Evolutionary conservation across 2,113 vertebrate species (phyloP).

Genomic region (Recurvirostra avosetta): DNA sequence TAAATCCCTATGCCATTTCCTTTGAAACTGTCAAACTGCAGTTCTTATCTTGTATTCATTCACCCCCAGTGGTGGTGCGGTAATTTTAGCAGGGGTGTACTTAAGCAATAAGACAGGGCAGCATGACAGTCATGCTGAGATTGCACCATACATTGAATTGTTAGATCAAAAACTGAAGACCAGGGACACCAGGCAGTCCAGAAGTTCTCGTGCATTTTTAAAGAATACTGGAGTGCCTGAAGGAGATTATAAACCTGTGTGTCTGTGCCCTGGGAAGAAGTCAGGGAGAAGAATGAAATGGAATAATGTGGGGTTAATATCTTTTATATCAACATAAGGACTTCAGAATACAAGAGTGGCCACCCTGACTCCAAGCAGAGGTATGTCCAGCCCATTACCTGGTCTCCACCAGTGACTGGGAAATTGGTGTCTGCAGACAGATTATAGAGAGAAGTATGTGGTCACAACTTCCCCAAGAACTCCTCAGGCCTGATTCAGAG

Average conservation of each 20-base stretch:
- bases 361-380: background rate
- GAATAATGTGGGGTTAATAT: background rate
- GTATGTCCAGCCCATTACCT: background rate
- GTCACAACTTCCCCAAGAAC: background rate
- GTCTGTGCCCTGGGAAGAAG: background rate
- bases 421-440: background rate
- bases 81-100: constrained; percentile 64
- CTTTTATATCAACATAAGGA: background rate
- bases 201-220: background rate
- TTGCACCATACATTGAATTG: background rate
- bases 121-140: constrained; percentile 21
- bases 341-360: background rate
- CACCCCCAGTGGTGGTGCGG: constrained; percentile 28
- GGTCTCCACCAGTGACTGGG: background rate
- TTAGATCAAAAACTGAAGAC: constrained; percentile 5
- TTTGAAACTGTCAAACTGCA: constrained; percentile 68
- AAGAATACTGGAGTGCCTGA: background rate
- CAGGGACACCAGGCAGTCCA: background rate
- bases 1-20: constrained; percentile 68
- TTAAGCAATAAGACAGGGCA: constrained; percentile 58
- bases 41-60: constrained; percentile 63
- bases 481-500: too few relatives aligned
- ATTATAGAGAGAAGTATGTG: background rate
- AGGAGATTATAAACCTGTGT: background rate
- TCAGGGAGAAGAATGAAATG: background rate